Conservation (phyloP, 2,888 invertebrate species). For the Graphium colonna region DNA sequence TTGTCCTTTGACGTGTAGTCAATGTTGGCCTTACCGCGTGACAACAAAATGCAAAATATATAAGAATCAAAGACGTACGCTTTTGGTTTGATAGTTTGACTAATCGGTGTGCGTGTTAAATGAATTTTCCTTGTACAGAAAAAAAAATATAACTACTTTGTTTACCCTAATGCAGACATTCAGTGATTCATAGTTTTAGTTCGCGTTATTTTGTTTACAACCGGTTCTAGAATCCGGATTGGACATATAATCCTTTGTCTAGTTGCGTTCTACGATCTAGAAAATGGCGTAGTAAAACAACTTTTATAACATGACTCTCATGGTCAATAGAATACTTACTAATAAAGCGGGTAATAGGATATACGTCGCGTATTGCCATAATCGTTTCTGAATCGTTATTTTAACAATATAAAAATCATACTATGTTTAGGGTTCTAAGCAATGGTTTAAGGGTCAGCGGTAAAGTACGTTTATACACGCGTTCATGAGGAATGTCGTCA, state of each 20-base stretch:
- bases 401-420: too few species aligned
- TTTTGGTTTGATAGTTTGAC: not conserved
- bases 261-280: not conserved
- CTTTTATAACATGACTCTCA: not conserved
- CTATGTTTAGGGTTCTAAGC: too few species aligned
- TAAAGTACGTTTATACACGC: too few species aligned
- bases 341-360: too few species aligned
- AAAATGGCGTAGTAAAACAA: not conserved
- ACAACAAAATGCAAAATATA: not conserved
- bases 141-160: not conserved
- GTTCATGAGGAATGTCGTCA: not conserved
- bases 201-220: not conserved
- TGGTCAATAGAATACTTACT: not conserved
- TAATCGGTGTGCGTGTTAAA: too few species aligned
- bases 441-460: too few species aligned
- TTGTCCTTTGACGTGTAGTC: not conserved
- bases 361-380: too few species aligned
- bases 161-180: not conserved
- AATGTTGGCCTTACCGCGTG: not conserved
- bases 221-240: slow-evolving; percentile 7
- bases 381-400: too few species aligned
- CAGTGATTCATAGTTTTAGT: slow-evolving; percentile 7
- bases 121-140: too few species aligned
- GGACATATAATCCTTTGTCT: slow-evolving; percentile 5
- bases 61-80: not conserved